Conservation (phyloP, 2,797 vertebrate species). For the Carcharodon carcharias region DNA sequence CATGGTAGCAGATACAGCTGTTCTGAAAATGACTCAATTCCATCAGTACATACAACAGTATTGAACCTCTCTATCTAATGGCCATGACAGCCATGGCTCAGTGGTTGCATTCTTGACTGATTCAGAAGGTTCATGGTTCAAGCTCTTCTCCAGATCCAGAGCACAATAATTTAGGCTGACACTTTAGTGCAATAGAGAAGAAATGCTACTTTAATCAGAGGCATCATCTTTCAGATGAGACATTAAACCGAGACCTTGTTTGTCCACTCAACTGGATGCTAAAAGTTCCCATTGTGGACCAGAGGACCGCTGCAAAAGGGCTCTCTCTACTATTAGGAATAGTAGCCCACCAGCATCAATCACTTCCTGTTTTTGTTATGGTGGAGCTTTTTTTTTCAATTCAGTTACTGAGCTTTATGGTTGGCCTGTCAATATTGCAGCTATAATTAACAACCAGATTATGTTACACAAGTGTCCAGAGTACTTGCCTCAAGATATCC, state of each 20-base stretch:
- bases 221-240: neutral
- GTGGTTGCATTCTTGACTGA: neutral
- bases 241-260: neutral
- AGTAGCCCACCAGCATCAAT: neutral
- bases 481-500: neutral
- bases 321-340: neutral
- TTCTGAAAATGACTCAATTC: neutral
- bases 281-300: too few relatives aligned
- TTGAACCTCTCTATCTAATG: neutral
- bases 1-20: neutral
- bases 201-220: neutral
- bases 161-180: neutral
- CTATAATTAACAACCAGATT: constrained; percentile 1
- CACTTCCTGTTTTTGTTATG: neutral
- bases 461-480: neutral
- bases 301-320: neutral
- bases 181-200: neutral
- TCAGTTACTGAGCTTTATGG: neutral
- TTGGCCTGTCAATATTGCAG: neutral
- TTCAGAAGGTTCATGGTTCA: neutral
- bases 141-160: neutral
- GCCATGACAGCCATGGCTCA: neutral
- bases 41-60: neutral
- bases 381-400: neutral
- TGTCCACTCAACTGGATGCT: neutral